Conservation (phyloP, 2,797 vertebrate species). For the Myiothlypis chrysogaster region DNA sequence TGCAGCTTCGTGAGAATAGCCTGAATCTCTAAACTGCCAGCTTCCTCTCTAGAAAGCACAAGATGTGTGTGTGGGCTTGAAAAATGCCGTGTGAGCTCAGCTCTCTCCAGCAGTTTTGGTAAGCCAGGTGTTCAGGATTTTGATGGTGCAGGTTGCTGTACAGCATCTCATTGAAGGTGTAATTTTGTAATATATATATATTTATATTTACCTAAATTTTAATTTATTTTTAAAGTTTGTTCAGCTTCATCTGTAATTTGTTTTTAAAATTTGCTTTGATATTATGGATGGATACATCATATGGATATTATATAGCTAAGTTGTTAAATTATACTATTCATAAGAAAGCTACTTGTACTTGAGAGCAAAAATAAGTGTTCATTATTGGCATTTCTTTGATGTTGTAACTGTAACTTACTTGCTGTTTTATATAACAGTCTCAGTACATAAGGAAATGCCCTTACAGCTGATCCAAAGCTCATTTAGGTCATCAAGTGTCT, state of each 20-base stretch:
- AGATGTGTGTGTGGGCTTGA: background rate
- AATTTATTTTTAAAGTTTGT: background rate
- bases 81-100: background rate
- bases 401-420: background rate
- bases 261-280: background rate
- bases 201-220: background rate
- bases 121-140: background rate
- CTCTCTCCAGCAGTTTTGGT: background rate
- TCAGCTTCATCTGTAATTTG: background rate
- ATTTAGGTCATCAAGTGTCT: background rate
- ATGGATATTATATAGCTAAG: background rate
- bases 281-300: background rate
- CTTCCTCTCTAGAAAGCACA: background rate
- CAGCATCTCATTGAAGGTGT: background rate
- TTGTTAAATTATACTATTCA: background rate
- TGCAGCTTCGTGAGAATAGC: background rate
- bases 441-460: background rate
- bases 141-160: background rate
- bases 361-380: background rate
- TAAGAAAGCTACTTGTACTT: background rate
- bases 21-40: background rate
- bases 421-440: background rate
- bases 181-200: background rate
- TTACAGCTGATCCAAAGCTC: constrained; percentile 43
- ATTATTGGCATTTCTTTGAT: background rate